Conservation (phyloP, 2,113 vertebrate genomes). For the Perca schrenkii region DNA sequence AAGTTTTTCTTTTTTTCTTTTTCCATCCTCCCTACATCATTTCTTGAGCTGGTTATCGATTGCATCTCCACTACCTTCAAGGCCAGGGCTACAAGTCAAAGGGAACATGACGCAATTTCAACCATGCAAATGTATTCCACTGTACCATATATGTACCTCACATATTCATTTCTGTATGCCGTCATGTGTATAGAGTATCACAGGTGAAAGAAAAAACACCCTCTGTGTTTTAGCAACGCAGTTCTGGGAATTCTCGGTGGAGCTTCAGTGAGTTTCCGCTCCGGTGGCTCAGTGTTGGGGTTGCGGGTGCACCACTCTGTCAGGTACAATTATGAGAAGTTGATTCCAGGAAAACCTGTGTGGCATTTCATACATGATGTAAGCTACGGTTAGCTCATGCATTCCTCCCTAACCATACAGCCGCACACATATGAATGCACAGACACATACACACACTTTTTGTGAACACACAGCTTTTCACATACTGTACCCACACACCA, state of each 20-base stretch:
- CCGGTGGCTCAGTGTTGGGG: conserved; percentile 66
- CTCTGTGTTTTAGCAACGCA: conserved; percentile 58
- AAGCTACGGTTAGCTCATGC: conserved; percentile 76
- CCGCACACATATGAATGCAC: conserved; percentile 33
- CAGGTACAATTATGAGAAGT: conserved; percentile 76
- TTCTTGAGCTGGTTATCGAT: conserved; percentile 60
- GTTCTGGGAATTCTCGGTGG: conserved; percentile 69
- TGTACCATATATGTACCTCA: conserved; percentile 54
- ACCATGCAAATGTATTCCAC: conserved; percentile 70
- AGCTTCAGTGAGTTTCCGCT: conserved; percentile 73
- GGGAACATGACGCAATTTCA: conserved; percentile 70
- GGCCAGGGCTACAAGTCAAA: conserved; percentile 44
- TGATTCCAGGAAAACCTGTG: conserved; percentile 76
- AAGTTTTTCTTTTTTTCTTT: conserved; percentile 25
- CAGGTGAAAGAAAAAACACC: conserved; percentile 65
- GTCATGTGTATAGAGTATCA: conserved; percentile 76
- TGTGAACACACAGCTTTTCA: conserved; percentile 5
- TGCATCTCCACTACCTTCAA: conserved; percentile 57
- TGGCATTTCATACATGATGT: conserved; percentile 76
- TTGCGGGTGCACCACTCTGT: conserved; percentile 79
- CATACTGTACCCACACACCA: conserved; percentile 10
- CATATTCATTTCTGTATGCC: conserved; percentile 67
- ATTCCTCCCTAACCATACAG: conserved; percentile 35
- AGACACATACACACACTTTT: conserved; percentile 27
- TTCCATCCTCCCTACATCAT: conserved; percentile 36